Evolutionary conservation across 2,888 invertebrate species (phyloP), one percentile per base, ranked within the genome.

Genomic region (Papilio gigon): DNA sequence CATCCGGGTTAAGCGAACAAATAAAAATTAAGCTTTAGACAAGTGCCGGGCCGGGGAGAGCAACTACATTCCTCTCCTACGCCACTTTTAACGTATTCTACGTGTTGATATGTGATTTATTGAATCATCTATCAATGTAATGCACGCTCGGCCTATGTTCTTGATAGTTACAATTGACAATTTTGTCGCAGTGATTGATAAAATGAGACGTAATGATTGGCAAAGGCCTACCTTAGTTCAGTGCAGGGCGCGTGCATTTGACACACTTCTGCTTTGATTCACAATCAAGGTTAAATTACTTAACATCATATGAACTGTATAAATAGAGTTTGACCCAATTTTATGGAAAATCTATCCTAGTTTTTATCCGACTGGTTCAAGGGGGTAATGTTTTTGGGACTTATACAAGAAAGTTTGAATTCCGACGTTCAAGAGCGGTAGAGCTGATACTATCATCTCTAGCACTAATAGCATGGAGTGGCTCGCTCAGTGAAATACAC

Each of bases 1-100:
- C 42, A 59, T 58, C 44, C 65, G 65, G 65, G 64, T 64, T 64
- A 64, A 37, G 64, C 47, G 64, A 25, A 37, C 27, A 25, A 64
- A 35, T 53, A 25, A 53, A 53, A 64, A 64, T n/a, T 14, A 8
- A 8, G 20, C 5, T 53, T 53, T 33, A 47, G 37, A 53, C 17
- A 17, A 53, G 12, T 42, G 20, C 17, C 17, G n/a, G 8, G 30
- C 4, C 0, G 30, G n/a, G n/a, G 8, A 9, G 2, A 4, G n/a
- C 3, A n/a, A 53, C 9, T 2, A 44, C 22, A 47, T n/a, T 5
- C 4, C 20, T 22, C 22, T 11, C 11, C 3, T 44, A 40, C n/a
- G n/a, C 40, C n/a, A 40, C 14, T n/a, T 4, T 40, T n/a, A 40
- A n/a, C n/a, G n/a, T n/a, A n/a, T n/a, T n/a, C n/a, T n/a, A n/a